phyloP scores from a whole-genome alignment of 92 coral and sea anemone species.

The Heteractis magnifica region DNA sequence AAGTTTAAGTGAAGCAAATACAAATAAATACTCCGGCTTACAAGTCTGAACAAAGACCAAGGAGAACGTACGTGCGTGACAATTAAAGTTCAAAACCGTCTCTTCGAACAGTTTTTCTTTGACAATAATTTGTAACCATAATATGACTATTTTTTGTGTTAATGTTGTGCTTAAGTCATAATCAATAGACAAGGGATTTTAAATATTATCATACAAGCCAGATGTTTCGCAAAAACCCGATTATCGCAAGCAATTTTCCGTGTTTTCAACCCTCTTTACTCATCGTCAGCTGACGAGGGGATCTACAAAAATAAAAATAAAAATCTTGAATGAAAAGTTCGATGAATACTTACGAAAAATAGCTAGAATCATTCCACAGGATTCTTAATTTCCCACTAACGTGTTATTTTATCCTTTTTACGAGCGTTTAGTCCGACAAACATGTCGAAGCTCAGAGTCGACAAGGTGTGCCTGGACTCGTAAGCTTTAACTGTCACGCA shows the following conservation, averaged over 20 bases:
- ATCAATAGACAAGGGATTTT: neutral
- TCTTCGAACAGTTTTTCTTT: neutral
- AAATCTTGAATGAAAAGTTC: constrained; percentile 19
- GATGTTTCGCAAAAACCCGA: neutral
- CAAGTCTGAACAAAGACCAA: constrained; percentile 4
- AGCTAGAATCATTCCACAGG: constrained; percentile 25
- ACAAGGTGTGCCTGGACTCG: neutral
- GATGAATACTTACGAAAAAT: constrained; percentile 25
- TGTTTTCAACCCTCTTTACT: neutral
- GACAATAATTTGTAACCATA: neutral
- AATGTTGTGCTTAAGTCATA: neutral
- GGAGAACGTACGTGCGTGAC: neutral
- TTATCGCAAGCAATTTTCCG: neutral
- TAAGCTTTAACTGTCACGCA: neutral
- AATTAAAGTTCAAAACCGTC: neutral
- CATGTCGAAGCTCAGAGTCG: constrained; percentile 2
- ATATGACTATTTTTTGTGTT: neutral
- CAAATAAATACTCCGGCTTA: neutral
- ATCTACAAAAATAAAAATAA: neutral
- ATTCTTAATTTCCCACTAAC: neutral
- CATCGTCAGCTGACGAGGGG: neutral
- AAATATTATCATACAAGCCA: neutral
- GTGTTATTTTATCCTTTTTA: neutral
- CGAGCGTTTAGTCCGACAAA: neutral
- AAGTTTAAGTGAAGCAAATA: neutral